Evolutionary conservation across 1,140 invertebrate genomes (phyloP), one percentile per base, ranked within the genome.

Genomic region (Leptinotarsa texana): DNA sequence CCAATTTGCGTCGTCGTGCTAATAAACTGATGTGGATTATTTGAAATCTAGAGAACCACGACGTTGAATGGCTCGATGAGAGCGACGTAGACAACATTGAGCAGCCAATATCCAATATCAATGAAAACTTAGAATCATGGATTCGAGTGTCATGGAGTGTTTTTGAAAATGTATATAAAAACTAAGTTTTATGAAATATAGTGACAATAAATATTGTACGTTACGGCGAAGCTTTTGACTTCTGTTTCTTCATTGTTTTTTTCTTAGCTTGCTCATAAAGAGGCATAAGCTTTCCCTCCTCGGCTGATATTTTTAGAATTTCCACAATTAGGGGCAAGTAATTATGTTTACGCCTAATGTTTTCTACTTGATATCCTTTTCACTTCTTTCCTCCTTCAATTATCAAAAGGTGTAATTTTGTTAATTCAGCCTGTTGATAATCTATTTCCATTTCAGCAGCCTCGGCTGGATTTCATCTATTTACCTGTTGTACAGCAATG

Each of bases 291-390:
- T 98, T 95, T 47, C 95, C 95, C 85, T 98, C 94, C 84, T 95
- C 93, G 1, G 97, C 98, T 70, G 99, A 88, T 80, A 96, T 92
- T 87, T 98, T 98, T 18, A 99, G 86, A 69, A 99, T 88, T 86
- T 98, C 96, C 81, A 99, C 94, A 75, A 99, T 99, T 72, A 99
- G 92, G 3, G 98, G 98, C 72, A 99, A 88, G 86, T 99, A 99
- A 86, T 99, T 99, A 85, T 99, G 98, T 83, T 95, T 95, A 70
- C 98, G 88, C 51, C 98, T 89, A 42, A 96, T 92, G 86, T 99
- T 98, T 85, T 99, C 98, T 63, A 94, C 89, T 85, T 93, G 90
- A 86, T 97, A 97, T 77, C 91, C 88, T 74, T 92, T 90, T 79
- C 92, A 90, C 86, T 98, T 99, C 57, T 88, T 89, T 61, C 96